Evolutionary conservation across 2,113 vertebrate genomes (phyloP), one percentile per base, ranked within the genome.

Genomic region (Nestor notabilis): DNA sequence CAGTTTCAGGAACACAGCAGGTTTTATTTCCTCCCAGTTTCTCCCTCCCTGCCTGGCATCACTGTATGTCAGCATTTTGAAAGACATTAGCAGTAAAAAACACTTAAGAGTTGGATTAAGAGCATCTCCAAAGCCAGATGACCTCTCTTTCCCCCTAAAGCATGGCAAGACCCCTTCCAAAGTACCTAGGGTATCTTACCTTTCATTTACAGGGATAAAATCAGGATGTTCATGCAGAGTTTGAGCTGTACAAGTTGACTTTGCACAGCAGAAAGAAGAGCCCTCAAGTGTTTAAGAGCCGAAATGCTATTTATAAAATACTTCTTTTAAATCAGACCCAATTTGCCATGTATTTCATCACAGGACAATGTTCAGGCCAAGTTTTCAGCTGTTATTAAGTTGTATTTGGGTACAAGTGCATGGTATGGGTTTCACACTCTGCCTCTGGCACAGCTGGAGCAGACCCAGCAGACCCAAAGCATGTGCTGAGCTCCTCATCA

Each of bases 201-300:
- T 58, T 23, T 58, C 3, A 33, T 6, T 69, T 16, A 39, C 41
- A 50, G 28, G 25, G 37, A 53, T 27, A 64, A 63, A 76, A 12
- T 9, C 0, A 0, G 50, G 46, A 53, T 7, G 5, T 16, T 49
- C 24, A 17, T 0, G 11, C 28, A 28, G 63, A 71, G 25, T 46
- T 70, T 25, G 50, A 70, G 37, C 27, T 25, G 19, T 19, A 50
- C 16, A 41, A 33, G n/a, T 5, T 46, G 47, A 9, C 12, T 58
- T 3, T 4, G 13, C 49, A 13, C 31, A 78, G 58, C 43, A 83
- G 56, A 55, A 77, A 58, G 43, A 71, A 68, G 29, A 90, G 10
- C 11, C 33, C 4, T 31, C 31, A 56, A 29, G 21, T 33, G 5
- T 16, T 61, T 20, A 37, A 49, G 28, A 41, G 18, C 14, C 84